Evolutionary conservation across 2,888 invertebrate genomes (phyloP).

Genomic region (Epirrhoe tristata): DNA sequence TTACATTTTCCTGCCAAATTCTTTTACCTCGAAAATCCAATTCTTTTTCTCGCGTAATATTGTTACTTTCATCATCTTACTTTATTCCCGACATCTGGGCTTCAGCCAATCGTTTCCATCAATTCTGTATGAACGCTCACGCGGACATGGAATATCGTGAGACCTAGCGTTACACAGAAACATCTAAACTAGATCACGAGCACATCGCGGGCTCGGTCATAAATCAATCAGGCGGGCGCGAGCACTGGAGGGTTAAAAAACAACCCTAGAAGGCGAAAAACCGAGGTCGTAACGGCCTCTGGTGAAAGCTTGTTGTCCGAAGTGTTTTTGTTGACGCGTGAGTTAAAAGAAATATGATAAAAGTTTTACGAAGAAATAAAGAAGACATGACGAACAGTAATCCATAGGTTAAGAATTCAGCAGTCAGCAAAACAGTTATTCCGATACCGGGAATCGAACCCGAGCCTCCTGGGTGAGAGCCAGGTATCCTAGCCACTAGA

Average conservation of each 20-base stretch:
- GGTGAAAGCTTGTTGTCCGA: slow-evolving; percentile 45
- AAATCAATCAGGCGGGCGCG: slow-evolving; percentile 64
- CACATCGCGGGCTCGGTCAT: slow-evolving; percentile 51
- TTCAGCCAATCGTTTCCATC: slow-evolving; percentile 44
- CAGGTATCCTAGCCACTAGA: slow-evolving; percentile 63
- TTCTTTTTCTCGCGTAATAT: slow-evolving; percentile 43
- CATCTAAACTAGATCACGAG: slow-evolving; percentile 64
- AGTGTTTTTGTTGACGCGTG: slow-evolving; percentile 47
- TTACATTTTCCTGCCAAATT: slow-evolving; percentile 35
- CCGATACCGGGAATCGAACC: slow-evolving; percentile 87
- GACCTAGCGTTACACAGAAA: slow-evolving; percentile 23
- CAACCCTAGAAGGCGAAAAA: slow-evolving; percentile 58
- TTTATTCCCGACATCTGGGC: slow-evolving; percentile 45
- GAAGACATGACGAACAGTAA: slow-evolving; percentile 6
- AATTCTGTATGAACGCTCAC: slow-evolving; percentile 45
- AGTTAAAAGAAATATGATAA: slow-evolving; percentile 39
- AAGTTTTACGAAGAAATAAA: slow-evolving; percentile 25
- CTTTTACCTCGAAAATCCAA: slow-evolving; percentile 37
- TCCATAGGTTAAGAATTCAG: not conserved
- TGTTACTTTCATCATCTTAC: slow-evolving; percentile 47
- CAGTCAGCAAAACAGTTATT: slow-evolving; percentile 48
- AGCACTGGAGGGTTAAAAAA: slow-evolving; percentile 60
- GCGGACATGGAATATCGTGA: slow-evolving; percentile 24
- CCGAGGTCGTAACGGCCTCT: slow-evolving; percentile 50
- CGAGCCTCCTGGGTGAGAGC: slow-evolving; percentile 89